These are phyloP conservation scores for Phenacoccus solenopsis DNA, from an alignment of 1,140 invertebrate species.

Conservation along the genomic window DNA sequence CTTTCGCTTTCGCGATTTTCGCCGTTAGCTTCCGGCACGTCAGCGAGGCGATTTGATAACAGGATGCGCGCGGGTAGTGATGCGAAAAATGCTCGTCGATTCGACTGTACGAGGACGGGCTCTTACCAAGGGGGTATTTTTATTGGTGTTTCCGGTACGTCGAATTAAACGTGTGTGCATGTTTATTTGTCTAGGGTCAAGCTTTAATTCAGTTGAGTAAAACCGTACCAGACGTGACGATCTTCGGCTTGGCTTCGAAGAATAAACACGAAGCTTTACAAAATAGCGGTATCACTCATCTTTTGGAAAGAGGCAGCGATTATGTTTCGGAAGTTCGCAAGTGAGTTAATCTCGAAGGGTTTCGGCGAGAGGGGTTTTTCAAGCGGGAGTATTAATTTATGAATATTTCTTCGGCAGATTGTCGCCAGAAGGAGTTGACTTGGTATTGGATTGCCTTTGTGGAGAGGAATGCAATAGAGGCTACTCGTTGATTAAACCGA, in stretches of 20 bases:
- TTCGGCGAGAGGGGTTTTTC: too few species aligned
- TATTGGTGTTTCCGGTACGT: too few species aligned
- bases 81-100: too few species aligned
- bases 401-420: slow-evolving; percentile 41
- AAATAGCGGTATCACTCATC: slow-evolving; percentile 55
- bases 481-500: slow-evolving; percentile 68
- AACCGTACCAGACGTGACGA: slow-evolving; percentile 64
- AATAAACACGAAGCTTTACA: slow-evolving; percentile 71
- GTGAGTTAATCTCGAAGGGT: slow-evolving; percentile 47
- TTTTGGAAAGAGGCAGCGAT: slow-evolving; percentile 61
- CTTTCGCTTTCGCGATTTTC: too few species aligned
- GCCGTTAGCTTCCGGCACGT: too few species aligned
- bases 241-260: slow-evolving; percentile 75
- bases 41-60: too few species aligned
- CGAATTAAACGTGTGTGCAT: too few species aligned
- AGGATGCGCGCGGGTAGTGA: too few species aligned
- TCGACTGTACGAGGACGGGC: too few species aligned
- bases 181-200: slow-evolving; percentile 56
- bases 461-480: slow-evolving; percentile 79
- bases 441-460: slow-evolving; percentile 76
- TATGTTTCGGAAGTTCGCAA: slow-evolving; percentile 73
- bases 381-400: too few species aligned
- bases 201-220: slow-evolving; percentile 67
- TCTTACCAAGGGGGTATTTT: too few species aligned
- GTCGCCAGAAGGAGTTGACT: slow-evolving; percentile 65